Evolutionary conservation across 2,113 vertebrate genomes (phyloP).

Genomic region (Ictalurus furcatus): DNA sequence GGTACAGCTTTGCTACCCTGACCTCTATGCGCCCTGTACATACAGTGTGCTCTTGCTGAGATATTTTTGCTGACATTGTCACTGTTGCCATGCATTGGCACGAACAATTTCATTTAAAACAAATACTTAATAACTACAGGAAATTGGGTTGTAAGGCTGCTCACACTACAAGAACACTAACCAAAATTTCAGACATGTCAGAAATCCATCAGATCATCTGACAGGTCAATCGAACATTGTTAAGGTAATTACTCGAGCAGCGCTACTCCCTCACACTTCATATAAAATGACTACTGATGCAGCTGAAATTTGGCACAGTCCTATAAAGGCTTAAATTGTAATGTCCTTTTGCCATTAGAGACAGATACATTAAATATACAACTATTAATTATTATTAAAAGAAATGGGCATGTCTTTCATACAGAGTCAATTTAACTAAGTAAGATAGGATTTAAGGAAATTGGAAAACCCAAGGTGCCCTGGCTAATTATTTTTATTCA

Average conservation of each 20-base stretch:
- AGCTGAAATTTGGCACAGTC: background rate
- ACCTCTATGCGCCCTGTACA: background rate
- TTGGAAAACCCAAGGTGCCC: background rate
- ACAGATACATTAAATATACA: background rate
- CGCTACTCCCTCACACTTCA: background rate
- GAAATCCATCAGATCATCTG: conserved; percentile 6
- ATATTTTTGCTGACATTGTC: background rate
- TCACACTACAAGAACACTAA: background rate
- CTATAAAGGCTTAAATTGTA: background rate
- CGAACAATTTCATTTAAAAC: background rate
- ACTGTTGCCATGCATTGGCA: background rate
- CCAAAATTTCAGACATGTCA: background rate
- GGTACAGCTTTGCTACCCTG: background rate
- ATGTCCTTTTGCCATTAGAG: background rate
- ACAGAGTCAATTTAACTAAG: background rate
- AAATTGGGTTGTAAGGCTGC: background rate
- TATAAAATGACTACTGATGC: background rate
- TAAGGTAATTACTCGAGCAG: background rate
- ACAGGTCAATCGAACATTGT: background rate
- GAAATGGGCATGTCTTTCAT: background rate
- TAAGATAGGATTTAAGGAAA: background rate
- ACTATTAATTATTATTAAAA: background rate
- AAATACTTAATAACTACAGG: background rate
- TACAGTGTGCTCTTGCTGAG: background rate
- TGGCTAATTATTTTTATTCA: background rate